Evolutionary conservation across 2,797 vertebrate genomes (phyloP), one percentile per base, ranked within the genome.

Genomic region (Natrix natrix): DNA sequence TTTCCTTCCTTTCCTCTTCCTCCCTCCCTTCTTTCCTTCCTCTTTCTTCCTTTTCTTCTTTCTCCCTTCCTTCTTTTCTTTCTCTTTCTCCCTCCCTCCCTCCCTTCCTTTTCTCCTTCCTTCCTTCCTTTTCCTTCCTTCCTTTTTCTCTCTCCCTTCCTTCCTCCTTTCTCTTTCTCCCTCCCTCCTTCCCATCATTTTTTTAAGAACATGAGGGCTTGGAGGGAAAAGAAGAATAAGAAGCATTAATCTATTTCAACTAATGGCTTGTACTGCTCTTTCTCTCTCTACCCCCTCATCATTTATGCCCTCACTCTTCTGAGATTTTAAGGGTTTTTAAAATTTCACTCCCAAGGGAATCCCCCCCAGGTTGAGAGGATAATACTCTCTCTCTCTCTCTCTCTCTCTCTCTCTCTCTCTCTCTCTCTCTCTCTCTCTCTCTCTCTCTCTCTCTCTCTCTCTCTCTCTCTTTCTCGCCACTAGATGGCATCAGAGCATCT

Each of bases 401-500:
- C 32, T 92, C 16, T 0, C 94, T 43, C 0, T 0, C 88, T 28
- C 16, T 48, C 26, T 57, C 54, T 83, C 8, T n/a, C 32, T 92
- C 16, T 0, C 94, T 43, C 43, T 43, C 0, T 0, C 88, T 28
- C 16, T 48, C 26, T 57, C 54, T 83, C 8, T n/a, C 32, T 92
- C 16, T 0, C 94, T n/a, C n/a, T 37, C 0, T 32, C 0, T 0
- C 88, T 26, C 16, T 48, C 26, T 57, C 96, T 37, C 0, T 32
- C 0, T 0, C 88, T 26, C 16, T 48, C 26, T 57, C 54, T 78
- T 16, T n/a, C 32, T 92, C 16, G 0, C 93, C 96, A 92, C 48
- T 90, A 96, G 94, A 94, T 97, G 95, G 94, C 57, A 93, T 26
- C 63, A 86, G 26, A 0, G 54, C 61, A 93, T 92, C 89, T 96